Conservation (phyloP, 2,113 vertebrate species). For the Leptosomus discolor region DNA sequence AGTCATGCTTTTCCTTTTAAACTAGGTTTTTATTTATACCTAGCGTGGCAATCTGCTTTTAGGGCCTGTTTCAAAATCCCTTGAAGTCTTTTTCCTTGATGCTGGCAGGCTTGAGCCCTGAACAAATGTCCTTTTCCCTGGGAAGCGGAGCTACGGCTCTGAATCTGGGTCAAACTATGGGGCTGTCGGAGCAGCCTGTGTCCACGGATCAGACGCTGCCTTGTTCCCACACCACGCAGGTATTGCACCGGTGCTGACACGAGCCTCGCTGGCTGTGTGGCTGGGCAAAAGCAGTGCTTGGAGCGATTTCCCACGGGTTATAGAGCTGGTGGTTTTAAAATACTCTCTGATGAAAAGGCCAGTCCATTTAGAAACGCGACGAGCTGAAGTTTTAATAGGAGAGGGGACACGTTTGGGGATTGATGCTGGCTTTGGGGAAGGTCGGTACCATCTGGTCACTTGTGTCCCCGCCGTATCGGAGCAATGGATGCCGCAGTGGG, state of each 20-base stretch:
- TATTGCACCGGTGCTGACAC: fast-evolving
- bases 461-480: fast-evolving
- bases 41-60: background rate
- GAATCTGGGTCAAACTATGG: background rate
- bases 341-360: background rate
- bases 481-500: fast-evolving
- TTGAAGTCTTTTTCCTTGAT: background rate
- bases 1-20: background rate
- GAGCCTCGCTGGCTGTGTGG: fast-evolving
- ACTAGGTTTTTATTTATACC: background rate
- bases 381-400: background rate
- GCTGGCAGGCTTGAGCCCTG: background rate
- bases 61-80: background rate
- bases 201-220: fast-evolving
- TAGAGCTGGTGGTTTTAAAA: background rate
- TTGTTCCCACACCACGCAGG: fast-evolving
- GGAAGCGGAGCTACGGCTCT: fast-evolving
- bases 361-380: fast-evolving
- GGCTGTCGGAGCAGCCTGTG: background rate
- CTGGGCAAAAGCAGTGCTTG: background rate
- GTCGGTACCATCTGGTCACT: background rate
- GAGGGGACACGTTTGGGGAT: fast-evolving
- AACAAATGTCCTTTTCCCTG: background rate
- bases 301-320: fast-evolving
- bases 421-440: background rate